These are phyloP conservation scores for Drosophila mayaguana DNA, from an alignment of 2,888 invertebrate species.

Conservation along the genomic window DNA sequence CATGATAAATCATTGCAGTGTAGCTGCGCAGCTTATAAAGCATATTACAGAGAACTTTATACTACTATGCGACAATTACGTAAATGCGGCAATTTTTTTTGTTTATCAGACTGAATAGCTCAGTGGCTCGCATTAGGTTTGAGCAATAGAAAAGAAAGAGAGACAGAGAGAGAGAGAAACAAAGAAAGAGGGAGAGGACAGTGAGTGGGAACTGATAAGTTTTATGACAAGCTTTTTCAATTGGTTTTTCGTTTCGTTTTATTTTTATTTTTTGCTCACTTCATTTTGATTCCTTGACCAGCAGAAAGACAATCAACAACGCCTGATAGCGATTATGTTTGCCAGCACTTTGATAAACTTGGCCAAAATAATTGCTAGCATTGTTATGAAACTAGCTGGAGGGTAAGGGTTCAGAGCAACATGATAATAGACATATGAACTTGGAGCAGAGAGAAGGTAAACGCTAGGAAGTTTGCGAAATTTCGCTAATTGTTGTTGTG, in stretches of 20 bases:
- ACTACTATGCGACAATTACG: constrained; percentile 41
- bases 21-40: not conserved
- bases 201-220: constrained; percentile 50
- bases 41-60: constrained; percentile 20
- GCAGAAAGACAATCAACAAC: constrained; percentile 13
- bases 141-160: not conserved
- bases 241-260: constrained; percentile 41
- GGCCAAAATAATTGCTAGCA: constrained; percentile 4
- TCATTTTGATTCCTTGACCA: constrained; percentile 19
- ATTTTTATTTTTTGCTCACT: constrained; percentile 3
- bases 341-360: constrained; percentile 17
- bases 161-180: not conserved
- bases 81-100: constrained; percentile 47
- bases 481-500: not conserved
- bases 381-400: constrained; percentile 18
- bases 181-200: not conserved
- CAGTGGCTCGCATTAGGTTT: not conserved
- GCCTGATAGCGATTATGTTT: constrained; percentile 22
- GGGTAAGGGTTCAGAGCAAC: not conserved
- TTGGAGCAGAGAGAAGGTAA: not conserved
- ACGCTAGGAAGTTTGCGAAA: not conserved
- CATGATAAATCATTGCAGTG: constrained; percentile 48
- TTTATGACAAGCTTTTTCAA: constrained; percentile 48
- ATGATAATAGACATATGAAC: not conserved
- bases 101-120: constrained; percentile 38